These are phyloP conservation scores for Zaprionus bogoriensis DNA, from an alignment of 2,888 invertebrate genomes.

Conservation along the genomic window DNA sequence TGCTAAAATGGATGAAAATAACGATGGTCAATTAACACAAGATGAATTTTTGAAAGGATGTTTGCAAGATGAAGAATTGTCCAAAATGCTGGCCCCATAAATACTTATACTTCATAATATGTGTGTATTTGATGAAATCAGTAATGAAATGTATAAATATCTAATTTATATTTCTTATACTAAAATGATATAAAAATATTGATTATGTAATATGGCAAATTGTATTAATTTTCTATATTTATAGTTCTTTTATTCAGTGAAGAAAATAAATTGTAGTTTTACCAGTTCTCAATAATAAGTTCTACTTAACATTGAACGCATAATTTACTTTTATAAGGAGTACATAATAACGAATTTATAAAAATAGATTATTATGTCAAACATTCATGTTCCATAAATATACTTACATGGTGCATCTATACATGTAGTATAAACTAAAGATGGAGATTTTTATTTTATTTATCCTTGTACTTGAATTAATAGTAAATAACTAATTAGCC, in stretches of 20 bases:
- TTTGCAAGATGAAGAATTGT: conserved; percentile 97
- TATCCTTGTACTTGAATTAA: too few species aligned
- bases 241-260: neutral
- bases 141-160: conserved; percentile 80
- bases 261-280: conserved; percentile 1
- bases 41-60: conserved; percentile 99
- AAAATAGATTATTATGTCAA: neutral
- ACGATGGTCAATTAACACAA: conserved; percentile 98
- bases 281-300: neutral
- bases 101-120: conserved; percentile 79
- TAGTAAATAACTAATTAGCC: too few species aligned
- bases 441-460: too few species aligned
- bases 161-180: conserved; percentile 80
- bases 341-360: neutral
- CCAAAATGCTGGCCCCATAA: conserved; percentile 97
- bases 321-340: neutral
- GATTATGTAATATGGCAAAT: conserved; percentile 36
- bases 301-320: neutral
- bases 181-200: conserved; percentile 74
- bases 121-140: conserved; percentile 80
- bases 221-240: neutral
- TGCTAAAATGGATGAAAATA: conserved; percentile 99
- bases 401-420: too few species aligned
- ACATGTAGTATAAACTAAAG: too few species aligned
- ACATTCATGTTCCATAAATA: too few species aligned